phyloP scores from a whole-genome alignment of 2,888 invertebrate species.

The Venustoraphidia nigricollis region DNA sequence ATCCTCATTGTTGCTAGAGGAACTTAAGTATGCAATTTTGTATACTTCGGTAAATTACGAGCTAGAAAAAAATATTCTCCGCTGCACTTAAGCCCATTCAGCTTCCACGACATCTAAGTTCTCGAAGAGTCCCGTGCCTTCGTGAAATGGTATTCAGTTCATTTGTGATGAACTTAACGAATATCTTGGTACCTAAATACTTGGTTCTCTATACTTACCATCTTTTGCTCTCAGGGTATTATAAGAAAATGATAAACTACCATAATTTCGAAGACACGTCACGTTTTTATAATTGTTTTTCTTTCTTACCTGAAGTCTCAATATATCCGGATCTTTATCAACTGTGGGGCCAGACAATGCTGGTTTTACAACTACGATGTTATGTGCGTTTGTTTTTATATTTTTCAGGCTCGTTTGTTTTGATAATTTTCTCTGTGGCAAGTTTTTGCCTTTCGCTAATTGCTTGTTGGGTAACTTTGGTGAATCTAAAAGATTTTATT shows the following conservation, averaged over 20 bases:
- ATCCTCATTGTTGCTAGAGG: too few relatives aligned
- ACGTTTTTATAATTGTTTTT: background rate
- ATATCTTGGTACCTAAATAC: too few relatives aligned
- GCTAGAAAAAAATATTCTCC: too few relatives aligned
- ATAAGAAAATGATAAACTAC: background rate
- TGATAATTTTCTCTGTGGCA: conserved; percentile 19
- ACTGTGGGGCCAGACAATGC: conserved; percentile 41
- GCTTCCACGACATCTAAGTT: too few relatives aligned
- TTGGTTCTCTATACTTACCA: too few relatives aligned
- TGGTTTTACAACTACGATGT: conserved; percentile 66
- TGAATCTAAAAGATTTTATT: conserved; percentile 41
- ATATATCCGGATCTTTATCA: conserved; percentile 62
- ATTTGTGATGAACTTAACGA: too few relatives aligned
- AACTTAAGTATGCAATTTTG: too few relatives aligned
- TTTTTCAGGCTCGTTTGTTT: conserved; percentile 23
- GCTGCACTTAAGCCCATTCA: too few relatives aligned
- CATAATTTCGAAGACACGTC: background rate
- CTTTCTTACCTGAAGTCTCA: conserved; percentile 41
- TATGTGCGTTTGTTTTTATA: conserved; percentile 40
- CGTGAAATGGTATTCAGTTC: too few relatives aligned
- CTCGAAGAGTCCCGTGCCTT: too few relatives aligned
- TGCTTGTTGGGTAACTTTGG: conserved; percentile 60
- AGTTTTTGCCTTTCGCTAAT: conserved; percentile 19
- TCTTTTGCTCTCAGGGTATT: background rate
- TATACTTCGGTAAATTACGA: too few relatives aligned